Percentiles rank a stretch among this genome's conserved stretches.
Conservation (phyloP, 2,888 invertebrate genomes). For the Apomyelois bistriatella region DNA sequence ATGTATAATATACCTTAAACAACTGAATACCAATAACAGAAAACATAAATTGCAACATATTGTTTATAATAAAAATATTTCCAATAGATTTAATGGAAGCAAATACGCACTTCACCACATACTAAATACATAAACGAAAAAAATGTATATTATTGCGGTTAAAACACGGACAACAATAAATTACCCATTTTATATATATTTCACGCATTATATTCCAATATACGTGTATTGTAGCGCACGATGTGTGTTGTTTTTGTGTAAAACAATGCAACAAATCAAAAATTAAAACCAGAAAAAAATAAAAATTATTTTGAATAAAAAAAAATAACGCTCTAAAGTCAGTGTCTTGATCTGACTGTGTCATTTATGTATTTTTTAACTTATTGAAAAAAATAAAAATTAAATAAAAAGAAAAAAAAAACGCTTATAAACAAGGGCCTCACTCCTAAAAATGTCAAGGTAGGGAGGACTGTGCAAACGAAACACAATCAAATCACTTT, state of each 20-base stretch:
- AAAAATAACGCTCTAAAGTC: slow-evolving; percentile 33
- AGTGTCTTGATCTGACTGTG: slow-evolving; percentile 63
- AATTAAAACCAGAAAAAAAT: slow-evolving; percentile 28
- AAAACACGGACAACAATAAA: slow-evolving; percentile 30
- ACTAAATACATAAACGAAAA: slow-evolving; percentile 78
- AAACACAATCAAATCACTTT: slow-evolving; percentile 63
- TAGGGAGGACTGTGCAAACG: slow-evolving; percentile 68
- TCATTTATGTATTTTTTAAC: slow-evolving; percentile 9
- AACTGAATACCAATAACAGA: slow-evolving; percentile 99
- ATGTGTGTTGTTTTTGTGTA: slow-evolving; percentile 30
- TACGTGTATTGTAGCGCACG: slow-evolving; percentile 50
- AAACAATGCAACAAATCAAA: slow-evolving; percentile 43
- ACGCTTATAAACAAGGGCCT: slow-evolving; percentile 60
- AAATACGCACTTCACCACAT: slow-evolving; percentile 99
- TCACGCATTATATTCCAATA: slow-evolving; percentile 52
- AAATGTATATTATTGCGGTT: slow-evolving; percentile 24
- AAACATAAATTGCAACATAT: slow-evolving; percentile 99
- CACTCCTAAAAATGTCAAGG: slow-evolving; percentile 75
- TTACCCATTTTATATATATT: slow-evolving; percentile 25
- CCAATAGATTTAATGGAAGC: slow-evolving; percentile 98
- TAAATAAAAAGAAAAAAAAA: slow-evolving; percentile 38
- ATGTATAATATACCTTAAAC: slow-evolving; percentile 89
- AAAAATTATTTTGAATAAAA: slow-evolving; percentile 21
- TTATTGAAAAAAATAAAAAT: too few relatives aligned
- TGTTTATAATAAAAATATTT: slow-evolving; percentile 99